Conservation (phyloP, 2,797 vertebrate genomes). For the Tragopan temminckii region DNA sequence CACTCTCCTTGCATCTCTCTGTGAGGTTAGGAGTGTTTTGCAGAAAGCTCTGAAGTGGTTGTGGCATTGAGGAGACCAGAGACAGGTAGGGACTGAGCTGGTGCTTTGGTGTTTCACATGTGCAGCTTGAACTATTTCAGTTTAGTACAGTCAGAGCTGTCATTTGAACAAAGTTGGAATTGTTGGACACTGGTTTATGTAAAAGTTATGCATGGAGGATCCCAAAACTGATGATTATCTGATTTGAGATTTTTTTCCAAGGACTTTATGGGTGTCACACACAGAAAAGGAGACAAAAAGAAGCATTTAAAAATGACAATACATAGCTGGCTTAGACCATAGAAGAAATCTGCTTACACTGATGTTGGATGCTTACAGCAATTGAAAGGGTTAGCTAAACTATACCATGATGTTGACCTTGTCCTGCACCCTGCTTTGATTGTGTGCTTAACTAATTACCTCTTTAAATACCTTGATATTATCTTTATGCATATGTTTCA, state of each 20-base stretch:
- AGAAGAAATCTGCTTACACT: not conserved
- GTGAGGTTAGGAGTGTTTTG: not conserved
- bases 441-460: not conserved
- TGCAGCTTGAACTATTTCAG: not conserved
- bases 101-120: not conserved
- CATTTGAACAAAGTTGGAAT: not conserved
- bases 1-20: not conserved
- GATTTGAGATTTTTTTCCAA: not conserved
- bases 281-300: no score
- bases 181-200: not conserved
- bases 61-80: fast-evolving
- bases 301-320: not conserved
- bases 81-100: not conserved
- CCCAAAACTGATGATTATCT: not conserved
- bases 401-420: not conserved
- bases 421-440: not conserved
- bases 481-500: not conserved
- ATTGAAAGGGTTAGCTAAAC: not conserved
- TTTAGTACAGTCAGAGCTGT: not conserved
- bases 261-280: no score
- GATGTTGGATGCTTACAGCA: not conserved
- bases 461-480: not conserved
- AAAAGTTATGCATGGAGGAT: not conserved
- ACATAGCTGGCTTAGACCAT: not conserved
- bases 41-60: not conserved